Percentiles rank a stretch among this genome's conserved stretches.
Conservation (phyloP, 1,140 invertebrate species). For the Aricia agestis region DNA sequence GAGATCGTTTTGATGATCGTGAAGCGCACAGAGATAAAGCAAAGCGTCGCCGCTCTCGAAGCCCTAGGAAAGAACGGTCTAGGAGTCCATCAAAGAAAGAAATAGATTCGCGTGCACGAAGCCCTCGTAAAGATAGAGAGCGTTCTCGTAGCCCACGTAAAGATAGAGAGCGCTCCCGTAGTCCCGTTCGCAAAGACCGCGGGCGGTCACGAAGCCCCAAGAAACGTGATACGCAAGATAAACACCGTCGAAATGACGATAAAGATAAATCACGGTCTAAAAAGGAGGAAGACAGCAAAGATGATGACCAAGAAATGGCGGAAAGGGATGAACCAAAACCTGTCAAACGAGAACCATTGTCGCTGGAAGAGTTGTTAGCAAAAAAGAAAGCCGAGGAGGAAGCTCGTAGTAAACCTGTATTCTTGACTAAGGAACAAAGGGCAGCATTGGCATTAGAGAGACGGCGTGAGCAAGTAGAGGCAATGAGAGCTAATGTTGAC, state of each 20-base stretch:
- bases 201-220: constrained; percentile 55
- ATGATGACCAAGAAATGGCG: constrained; percentile 57
- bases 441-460: constrained; percentile 91
- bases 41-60: constrained; percentile 55
- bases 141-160: constrained; percentile 41
- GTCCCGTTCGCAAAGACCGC: constrained; percentile 45
- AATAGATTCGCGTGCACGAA: constrained; percentile 30
- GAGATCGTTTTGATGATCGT: constrained; percentile 61
- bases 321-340: constrained; percentile 62
- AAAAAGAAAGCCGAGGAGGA: constrained; percentile 98
- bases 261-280: constrained; percentile 69
- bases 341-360: constrained; percentile 91
- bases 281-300: constrained; percentile 65
- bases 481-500: constrained; percentile 72
- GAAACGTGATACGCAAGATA: constrained; percentile 52
- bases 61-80: constrained; percentile 51
- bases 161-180: constrained; percentile 47
- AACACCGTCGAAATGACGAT: constrained; percentile 58
- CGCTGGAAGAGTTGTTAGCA: constrained; percentile 95
- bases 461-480: constrained; percentile 90
- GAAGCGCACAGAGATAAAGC: constrained; percentile 58
- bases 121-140: constrained; percentile 48
- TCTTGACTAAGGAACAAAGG: constrained; percentile 97
- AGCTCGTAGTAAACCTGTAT: constrained; percentile 95
- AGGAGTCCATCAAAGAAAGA: constrained; percentile 25